Percentiles rank a stretch among this genome's conserved stretches.
Conservation (phyloP, 2,888 invertebrate species). For the Phania funesta region DNA sequence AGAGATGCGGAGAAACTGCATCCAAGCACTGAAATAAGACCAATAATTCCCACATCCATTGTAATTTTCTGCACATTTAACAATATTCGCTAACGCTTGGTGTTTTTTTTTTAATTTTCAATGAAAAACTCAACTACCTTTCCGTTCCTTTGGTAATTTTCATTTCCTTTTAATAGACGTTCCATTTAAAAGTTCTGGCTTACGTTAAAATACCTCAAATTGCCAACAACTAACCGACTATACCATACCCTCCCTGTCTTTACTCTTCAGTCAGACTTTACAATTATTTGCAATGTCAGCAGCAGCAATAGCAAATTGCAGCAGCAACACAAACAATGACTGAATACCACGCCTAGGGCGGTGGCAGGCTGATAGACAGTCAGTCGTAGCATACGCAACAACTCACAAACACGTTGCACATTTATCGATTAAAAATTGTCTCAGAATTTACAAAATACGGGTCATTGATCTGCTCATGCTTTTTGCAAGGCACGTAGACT, state of each 20-base stretch:
- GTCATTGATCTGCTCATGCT: slow-evolving; percentile 78
- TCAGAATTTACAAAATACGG: slow-evolving; percentile 79
- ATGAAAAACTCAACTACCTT: slow-evolving; percentile 54
- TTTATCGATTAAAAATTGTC: slow-evolving; percentile 80
- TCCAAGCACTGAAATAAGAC: no score
- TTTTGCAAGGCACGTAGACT: slow-evolving; percentile 60
- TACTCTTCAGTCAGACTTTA: slow-evolving; percentile 22
- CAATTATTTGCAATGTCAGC: slow-evolving; percentile 58
- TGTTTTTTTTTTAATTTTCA: neutral
- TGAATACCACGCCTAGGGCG: slow-evolving; percentile 65
- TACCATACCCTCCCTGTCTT: neutral
- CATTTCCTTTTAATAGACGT: slow-evolving; percentile 35
- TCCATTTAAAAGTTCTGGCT: neutral
- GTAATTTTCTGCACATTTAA: neutral
- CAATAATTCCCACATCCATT: no score
- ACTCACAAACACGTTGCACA: slow-evolving; percentile 71
- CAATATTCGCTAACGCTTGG: neutral
- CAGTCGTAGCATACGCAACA: slow-evolving; percentile 64
- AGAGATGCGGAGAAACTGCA: no score
- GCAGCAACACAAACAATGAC: neutral
- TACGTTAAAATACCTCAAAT: neutral
- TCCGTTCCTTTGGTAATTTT: slow-evolving; percentile 62
- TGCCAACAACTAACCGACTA: neutral
- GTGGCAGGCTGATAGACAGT: slow-evolving; percentile 52
- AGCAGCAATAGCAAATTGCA: slow-evolving; percentile 1